These are phyloP conservation scores for Hydrophis major DNA, from an alignment of 2,797 vertebrate species.

Conservation along the genomic window DNA sequence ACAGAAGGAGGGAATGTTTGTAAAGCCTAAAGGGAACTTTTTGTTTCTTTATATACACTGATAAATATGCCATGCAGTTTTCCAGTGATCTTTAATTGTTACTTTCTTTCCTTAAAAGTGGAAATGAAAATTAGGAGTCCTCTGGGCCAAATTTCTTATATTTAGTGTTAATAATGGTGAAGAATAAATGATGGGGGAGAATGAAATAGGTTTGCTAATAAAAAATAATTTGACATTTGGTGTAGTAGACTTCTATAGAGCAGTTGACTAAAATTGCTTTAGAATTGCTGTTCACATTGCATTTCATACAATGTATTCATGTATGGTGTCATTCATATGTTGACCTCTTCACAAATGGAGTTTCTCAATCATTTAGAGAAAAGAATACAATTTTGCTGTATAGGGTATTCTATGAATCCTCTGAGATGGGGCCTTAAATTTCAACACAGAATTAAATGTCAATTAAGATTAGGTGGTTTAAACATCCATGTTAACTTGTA, in stretches of 20 bases:
- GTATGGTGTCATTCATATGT: neutral
- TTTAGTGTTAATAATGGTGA: neutral
- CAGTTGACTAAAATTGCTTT: neutral
- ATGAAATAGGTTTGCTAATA: neutral
- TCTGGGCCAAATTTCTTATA: neutral
- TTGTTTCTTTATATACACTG: neutral
- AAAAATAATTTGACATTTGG: neutral
- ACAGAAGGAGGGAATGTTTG: neutral
- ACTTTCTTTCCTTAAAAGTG: neutral
- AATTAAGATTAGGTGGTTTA: neutral
- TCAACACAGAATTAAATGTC: neutral
- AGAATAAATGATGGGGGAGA: neutral
- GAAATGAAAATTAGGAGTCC: neutral
- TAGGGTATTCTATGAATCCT: neutral
- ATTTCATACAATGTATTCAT: neutral
- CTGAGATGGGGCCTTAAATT: neutral
- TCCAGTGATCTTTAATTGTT: neutral
- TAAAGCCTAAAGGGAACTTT: neutral
- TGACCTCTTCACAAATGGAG: neutral
- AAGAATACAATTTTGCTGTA: neutral
- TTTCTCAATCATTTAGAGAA: neutral
- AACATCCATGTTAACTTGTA: neutral
- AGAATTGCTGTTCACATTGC: neutral
- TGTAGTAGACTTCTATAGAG: neutral
- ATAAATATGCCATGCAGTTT: neutral